phyloP scores from a whole-genome alignment of 53 echinoderm and acorn worm genomes.

The Zoroaster sp. region DNA sequence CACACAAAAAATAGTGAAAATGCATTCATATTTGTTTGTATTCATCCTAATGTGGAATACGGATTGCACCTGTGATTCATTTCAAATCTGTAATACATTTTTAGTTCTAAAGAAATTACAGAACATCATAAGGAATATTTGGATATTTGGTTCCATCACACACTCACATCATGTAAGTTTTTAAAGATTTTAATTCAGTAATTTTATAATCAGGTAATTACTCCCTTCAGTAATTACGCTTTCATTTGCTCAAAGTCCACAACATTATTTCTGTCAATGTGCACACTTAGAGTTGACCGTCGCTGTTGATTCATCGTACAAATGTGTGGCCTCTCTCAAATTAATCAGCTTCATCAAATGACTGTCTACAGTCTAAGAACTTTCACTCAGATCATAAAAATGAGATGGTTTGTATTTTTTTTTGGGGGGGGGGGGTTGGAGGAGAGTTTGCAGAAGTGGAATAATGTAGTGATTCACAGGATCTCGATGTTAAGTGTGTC shows the following conservation, averaged over 20 bases:
- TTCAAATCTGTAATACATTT: too few relatives aligned
- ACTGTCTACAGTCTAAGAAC: constrained; percentile 5
- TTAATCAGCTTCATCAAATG: constrained; percentile 26
- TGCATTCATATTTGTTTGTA: too few relatives aligned
- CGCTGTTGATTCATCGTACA: constrained; percentile 2
- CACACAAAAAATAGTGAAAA: too few relatives aligned
- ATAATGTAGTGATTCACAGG: not conserved
- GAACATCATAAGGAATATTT: too few relatives aligned
- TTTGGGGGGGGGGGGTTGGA: not conserved
- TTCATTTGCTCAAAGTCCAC: constrained; percentile 26
- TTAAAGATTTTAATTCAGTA: too few relatives aligned
- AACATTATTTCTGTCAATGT: not conserved
- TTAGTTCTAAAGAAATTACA: too few relatives aligned
- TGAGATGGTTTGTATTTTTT: not conserved
- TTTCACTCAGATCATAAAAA: constrained; percentile 2
- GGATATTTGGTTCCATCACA: too few relatives aligned
- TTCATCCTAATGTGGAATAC: too few relatives aligned
- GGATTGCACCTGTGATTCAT: too few relatives aligned
- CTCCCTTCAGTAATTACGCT: too few relatives aligned
- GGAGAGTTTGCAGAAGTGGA: not conserved
- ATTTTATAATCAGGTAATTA: too few relatives aligned
- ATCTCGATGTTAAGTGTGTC: not conserved
- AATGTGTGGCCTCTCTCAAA: not conserved
- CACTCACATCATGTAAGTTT: too few relatives aligned
- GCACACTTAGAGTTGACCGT: not conserved